Percentiles rank a stretch among this genome's conserved stretches.
Conservation (phyloP, 2,888 invertebrate genomes). For the Deilephila elpenor region DNA sequence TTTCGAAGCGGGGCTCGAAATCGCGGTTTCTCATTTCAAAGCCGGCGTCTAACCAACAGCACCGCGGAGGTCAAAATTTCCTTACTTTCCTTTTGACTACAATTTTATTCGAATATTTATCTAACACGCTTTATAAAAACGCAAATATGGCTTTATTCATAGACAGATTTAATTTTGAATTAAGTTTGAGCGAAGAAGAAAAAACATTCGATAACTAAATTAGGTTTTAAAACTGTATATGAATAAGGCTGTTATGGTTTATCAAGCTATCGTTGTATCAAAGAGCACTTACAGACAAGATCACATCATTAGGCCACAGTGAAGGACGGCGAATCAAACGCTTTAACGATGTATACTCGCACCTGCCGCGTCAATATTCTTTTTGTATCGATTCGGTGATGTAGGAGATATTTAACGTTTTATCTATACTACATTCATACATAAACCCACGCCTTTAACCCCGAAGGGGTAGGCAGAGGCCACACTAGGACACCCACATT, state of each 20-base stretch:
- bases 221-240: too few relatives aligned
- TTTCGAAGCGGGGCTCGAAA: too few relatives aligned
- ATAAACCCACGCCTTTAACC: too few relatives aligned
- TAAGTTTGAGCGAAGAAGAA: too few relatives aligned
- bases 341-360: background rate
- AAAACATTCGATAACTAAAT: too few relatives aligned
- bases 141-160: too few relatives aligned
- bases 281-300: background rate
- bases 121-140: background rate
- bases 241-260: background rate
- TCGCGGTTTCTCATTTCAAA: too few relatives aligned
- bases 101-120: background rate
- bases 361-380: background rate
- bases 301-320: conserved; percentile 1
- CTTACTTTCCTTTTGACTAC: too few relatives aligned
- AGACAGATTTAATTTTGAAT: too few relatives aligned
- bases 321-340: background rate
- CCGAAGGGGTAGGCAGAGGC: too few relatives aligned
- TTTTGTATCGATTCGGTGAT: conserved; percentile 1
- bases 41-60: background rate
- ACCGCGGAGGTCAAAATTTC: background rate
- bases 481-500: too few relatives aligned
- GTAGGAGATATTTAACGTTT: background rate
- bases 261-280: background rate
- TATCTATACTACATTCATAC: too few relatives aligned